These are phyloP conservation scores for Folsomia candida DNA, from an alignment of 2,888 invertebrate genomes.

Conservation along the genomic window DNA sequence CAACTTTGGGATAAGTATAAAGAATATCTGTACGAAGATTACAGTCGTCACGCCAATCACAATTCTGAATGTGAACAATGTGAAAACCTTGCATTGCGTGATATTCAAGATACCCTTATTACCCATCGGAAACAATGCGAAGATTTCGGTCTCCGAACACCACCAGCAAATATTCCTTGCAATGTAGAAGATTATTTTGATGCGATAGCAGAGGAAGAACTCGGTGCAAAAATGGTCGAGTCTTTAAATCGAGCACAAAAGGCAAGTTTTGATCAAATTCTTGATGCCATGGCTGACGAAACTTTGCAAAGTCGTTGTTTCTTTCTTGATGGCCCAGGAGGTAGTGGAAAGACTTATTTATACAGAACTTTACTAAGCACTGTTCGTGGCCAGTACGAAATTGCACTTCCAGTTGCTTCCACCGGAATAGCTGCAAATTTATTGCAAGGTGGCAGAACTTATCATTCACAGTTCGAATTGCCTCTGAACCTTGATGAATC, in stretches of 20 bases:
- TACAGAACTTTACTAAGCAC: too few species aligned
- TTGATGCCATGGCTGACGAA: conserved; percentile 1
- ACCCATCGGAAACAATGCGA: conserved; percentile 7
- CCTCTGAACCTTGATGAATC: too few species aligned
- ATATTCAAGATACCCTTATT: conserved; percentile 24
- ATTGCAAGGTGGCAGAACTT: too few species aligned
- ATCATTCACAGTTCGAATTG: too few species aligned
- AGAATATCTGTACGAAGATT: conserved; percentile 32
- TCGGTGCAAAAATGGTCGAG: background rate
- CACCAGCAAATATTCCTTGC: background rate
- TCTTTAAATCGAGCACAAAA: conserved; percentile 17
- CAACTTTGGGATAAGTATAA: conserved; percentile 50
- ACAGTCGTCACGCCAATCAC: background rate
- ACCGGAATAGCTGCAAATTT: too few species aligned
- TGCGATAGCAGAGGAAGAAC: background rate
- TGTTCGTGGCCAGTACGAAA: too few species aligned
- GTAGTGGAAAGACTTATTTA: too few species aligned
- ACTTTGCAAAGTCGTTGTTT: background rate
- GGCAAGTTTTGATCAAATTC: conserved; percentile 14
- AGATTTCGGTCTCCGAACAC: conserved; percentile 20
- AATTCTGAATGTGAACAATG: background rate
- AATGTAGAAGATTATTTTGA: background rate
- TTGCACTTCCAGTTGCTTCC: too few species aligned
- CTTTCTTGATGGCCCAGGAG: too few species aligned
- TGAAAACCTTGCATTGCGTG: conserved; percentile 15